These are phyloP conservation scores for Arrhamphus sclerolepis DNA, from an alignment of 2,797 vertebrate genomes.

Conservation along the genomic window DNA sequence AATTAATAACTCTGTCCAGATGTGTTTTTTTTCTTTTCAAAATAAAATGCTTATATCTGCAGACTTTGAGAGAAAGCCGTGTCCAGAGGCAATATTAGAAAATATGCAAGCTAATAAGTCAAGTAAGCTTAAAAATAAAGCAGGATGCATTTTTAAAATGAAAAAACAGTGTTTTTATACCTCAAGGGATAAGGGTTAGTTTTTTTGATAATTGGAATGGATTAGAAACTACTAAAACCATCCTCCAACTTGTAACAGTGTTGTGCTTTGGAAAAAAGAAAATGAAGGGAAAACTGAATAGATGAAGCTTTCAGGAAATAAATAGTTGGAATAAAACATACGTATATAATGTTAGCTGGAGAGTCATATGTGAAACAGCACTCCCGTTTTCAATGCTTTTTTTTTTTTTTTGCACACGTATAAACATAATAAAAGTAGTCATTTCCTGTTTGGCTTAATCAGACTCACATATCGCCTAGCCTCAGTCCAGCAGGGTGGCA, in stretches of 20 bases:
- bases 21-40: too few relatives aligned
- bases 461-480: too few relatives aligned
- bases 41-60: too few relatives aligned
- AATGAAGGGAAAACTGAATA: background rate
- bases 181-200: background rate
- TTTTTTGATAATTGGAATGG: background rate
- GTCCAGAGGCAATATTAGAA: background rate
- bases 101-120: background rate
- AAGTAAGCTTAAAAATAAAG: too few relatives aligned
- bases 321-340: too few relatives aligned
- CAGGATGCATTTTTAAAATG: background rate
- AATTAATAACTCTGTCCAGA: constrained; percentile 4
- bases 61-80: background rate
- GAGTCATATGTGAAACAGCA: too few relatives aligned
- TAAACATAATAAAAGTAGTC: too few relatives aligned
- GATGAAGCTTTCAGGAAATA: background rate
- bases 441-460: too few relatives aligned
- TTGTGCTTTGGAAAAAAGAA: background rate
- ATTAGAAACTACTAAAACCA: background rate
- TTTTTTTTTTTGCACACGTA: too few relatives aligned
- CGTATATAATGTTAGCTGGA: too few relatives aligned
- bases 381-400: too few relatives aligned
- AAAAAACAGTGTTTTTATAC: background rate
- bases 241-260: background rate
- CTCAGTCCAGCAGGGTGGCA: too few relatives aligned